phyloP scores from a whole-genome alignment of 2,797 vertebrate species.

The Bradypodion ventrale region DNA sequence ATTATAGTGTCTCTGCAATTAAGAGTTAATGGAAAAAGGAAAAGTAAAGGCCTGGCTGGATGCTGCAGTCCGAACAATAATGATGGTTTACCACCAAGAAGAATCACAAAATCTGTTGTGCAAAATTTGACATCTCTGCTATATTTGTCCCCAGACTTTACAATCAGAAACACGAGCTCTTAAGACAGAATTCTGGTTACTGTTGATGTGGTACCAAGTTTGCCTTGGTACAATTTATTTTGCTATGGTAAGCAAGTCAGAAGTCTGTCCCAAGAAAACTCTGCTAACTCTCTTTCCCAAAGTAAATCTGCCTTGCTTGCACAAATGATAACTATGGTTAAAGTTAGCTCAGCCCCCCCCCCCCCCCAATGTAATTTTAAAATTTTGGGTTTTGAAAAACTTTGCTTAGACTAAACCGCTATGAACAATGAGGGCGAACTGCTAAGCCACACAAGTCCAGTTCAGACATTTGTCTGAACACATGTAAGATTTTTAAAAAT shows the following conservation, averaged over 20 bases:
- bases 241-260: not conserved
- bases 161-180: conserved; percentile 45
- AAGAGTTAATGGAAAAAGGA: conserved; percentile 71
- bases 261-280: not conserved
- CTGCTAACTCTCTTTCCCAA: not conserved
- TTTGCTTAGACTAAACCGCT: not conserved
- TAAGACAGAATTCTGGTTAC: conserved; percentile 33
- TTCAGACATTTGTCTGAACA: too few relatives aligned
- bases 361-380: not conserved
- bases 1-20: conserved; percentile 95
- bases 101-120: conserved; percentile 33
- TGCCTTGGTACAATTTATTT: conserved; percentile 40
- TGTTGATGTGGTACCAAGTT: conserved; percentile 47
- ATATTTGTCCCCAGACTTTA: conserved; percentile 37
- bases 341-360: not conserved
- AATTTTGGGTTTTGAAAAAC: not conserved
- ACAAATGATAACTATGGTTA: not conserved
- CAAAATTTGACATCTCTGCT: conserved; percentile 31
- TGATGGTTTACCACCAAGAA: conserved; percentile 52
- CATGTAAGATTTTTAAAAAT: too few relatives aligned
- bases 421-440: not conserved
- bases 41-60: conserved; percentile 68
- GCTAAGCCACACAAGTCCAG: too few relatives aligned
- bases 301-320: not conserved
- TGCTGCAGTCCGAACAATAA: conserved; percentile 58